These are phyloP conservation scores for Mycetomoellerius zeteki DNA, from an alignment of 1,140 invertebrate species.

Conservation along the genomic window DNA sequence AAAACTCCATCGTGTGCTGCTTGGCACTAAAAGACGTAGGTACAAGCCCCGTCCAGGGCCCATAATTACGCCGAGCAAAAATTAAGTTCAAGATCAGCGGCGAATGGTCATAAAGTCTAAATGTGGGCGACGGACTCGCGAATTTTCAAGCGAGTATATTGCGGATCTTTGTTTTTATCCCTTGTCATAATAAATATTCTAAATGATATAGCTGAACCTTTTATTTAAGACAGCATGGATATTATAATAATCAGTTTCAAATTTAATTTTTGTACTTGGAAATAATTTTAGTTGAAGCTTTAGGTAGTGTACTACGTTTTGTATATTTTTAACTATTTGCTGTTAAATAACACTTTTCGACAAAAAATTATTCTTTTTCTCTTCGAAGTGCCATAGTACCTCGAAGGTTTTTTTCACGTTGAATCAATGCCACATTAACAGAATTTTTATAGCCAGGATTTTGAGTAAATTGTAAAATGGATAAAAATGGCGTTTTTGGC, in stretches of 20 bases:
- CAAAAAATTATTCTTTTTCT: no score
- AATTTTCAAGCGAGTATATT: background rate
- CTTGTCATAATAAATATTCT: background rate
- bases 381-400: no score
- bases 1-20: conserved; percentile 50
- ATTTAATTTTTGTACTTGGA: background rate
- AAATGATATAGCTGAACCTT: background rate
- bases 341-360: background rate
- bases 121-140: conserved; percentile 20
- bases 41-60: background rate
- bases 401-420: no score
- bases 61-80: conserved; percentile 41
- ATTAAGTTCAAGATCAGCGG: conserved; percentile 1
- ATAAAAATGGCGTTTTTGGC: no score
- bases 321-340: conserved; percentile 1
- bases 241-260: background rate
- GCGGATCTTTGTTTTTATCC: background rate
- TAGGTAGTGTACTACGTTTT: background rate
- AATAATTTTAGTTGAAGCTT: background rate
- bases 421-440: no score
- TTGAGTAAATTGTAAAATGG: no score
- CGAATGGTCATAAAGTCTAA: conserved; percentile 7
- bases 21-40: conserved; percentile 1
- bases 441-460: no score
- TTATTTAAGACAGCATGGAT: background rate